Base-by-base conservation (phyloP, 2,888 invertebrate genomes). In the Pristionchus maxplancki region DNA sequence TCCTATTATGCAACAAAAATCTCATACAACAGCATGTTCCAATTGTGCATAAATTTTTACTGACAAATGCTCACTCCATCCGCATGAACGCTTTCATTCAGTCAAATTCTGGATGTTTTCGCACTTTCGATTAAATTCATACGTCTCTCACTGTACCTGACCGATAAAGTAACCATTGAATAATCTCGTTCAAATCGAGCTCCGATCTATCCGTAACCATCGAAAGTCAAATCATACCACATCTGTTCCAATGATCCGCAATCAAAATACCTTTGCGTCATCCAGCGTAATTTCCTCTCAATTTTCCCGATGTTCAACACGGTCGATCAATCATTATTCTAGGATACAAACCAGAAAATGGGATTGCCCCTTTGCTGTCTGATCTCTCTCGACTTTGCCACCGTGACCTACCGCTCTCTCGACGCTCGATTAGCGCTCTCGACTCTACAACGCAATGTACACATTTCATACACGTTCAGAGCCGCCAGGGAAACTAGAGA, bases 251-350 rank as follows among this genome's bases (percentile, higher is more conserved):
- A 8, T 64, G 64, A 31, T 64, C 64, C 31, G 64, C 28, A 34
- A 64, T 64, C 64, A 64, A 64, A 64, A 64, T 64, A 31, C 15
- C 64, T 44, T 44, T 64, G 31, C 71, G 71, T 71, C 71, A 71
- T 20, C 37, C 37, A 44, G 8, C 8, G 8, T 11, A 44, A 44
- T 44, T 44, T 44, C 24, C 34, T 0, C 3, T 9, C 58, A 71
- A 37, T 71, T 71, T 13, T 50, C 58, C n/a, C 58, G n/a, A 58
- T n/a, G n/a, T n/a, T 71, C 71, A 20, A 40, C 37, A 37, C 71
- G 1, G 9, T 28, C 62, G 15, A n/a, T 71, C 71, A 17, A 34
- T 71, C 37, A 71, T 71, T 37, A 71, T 37, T 34, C 37, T 9
- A 2, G 37, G 31, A 34, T 58, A 58, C 71, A 71, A 71, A 71